A percentile compares a stretch with the other conserved stretches of the same genome.
These are phyloP conservation scores for Gibbula magus DNA, from an alignment of 2,888 invertebrate species.

Conservation along the genomic window DNA sequence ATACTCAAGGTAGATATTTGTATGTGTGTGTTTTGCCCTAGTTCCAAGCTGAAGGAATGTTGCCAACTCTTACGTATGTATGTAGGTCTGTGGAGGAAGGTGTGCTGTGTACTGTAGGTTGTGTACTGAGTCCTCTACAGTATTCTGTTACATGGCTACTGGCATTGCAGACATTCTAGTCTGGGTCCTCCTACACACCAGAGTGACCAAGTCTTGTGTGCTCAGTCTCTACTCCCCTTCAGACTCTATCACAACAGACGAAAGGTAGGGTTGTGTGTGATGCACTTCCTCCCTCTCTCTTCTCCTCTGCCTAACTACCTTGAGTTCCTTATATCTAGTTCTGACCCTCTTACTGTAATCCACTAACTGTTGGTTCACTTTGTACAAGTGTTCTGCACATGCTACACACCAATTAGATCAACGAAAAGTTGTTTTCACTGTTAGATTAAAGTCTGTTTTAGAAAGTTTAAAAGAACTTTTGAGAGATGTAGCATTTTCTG, in stretches of 20 bases:
- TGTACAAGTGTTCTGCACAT: no score
- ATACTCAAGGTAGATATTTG: no score
- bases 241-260: no score
- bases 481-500: no score
- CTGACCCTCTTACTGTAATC: no score
- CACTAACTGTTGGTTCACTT: no score
- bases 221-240: background rate
- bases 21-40: background rate
- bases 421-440: no score
- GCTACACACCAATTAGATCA: no score
- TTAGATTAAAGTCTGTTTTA: no score
- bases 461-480: no score
- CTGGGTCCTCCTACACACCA: conserved; percentile 8
- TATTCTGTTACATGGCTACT: background rate
- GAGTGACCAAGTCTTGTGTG: background rate
- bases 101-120: background rate
- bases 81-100: background rate
- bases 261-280: conserved; percentile 17
- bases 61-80: background rate
- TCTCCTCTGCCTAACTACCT: background rate
- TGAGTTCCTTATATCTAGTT: background rate
- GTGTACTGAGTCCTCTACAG: background rate
- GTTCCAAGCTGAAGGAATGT: background rate
- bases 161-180: conserved; percentile 5
- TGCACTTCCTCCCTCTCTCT: conserved; percentile 8